phyloP scores from a whole-genome alignment of 2,888 invertebrate species.

The Stramonita haemastoma region DNA sequence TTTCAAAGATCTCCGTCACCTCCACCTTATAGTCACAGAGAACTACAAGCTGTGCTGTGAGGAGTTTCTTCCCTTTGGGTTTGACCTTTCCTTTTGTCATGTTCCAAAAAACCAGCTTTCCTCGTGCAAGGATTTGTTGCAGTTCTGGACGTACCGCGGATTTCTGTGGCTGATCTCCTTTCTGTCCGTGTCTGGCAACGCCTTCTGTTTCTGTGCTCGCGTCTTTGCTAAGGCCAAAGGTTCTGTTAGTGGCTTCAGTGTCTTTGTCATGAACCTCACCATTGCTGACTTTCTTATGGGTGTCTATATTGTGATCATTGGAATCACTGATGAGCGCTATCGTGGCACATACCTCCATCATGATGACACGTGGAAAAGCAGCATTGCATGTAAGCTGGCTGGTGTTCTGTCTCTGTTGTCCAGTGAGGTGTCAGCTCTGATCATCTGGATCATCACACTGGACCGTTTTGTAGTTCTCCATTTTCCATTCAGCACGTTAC shows the following conservation, averaged over 20 bases:
- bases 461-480: background rate
- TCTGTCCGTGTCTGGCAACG: background rate
- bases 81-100: background rate
- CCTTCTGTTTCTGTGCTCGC: background rate
- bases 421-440: background rate
- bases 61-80: background rate
- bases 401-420: constrained; percentile 3
- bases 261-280: constrained; percentile 5
- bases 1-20: background rate
- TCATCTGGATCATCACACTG: constrained; percentile 17
- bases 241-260: background rate
- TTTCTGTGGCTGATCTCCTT: background rate
- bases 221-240: background rate
- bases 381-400: background rate
- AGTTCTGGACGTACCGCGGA: background rate
- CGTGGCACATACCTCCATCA: background rate
- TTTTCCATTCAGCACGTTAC: background rate
- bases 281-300: constrained; percentile 19
- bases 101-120: background rate
- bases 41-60: background rate
- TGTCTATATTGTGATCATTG: background rate
- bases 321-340: background rate
- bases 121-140: constrained; percentile 1
- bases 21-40: background rate
- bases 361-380: background rate